Evolutionary conservation across 2,888 invertebrate species (phyloP).

Genomic region (Patella ulyssiponensis): DNA sequence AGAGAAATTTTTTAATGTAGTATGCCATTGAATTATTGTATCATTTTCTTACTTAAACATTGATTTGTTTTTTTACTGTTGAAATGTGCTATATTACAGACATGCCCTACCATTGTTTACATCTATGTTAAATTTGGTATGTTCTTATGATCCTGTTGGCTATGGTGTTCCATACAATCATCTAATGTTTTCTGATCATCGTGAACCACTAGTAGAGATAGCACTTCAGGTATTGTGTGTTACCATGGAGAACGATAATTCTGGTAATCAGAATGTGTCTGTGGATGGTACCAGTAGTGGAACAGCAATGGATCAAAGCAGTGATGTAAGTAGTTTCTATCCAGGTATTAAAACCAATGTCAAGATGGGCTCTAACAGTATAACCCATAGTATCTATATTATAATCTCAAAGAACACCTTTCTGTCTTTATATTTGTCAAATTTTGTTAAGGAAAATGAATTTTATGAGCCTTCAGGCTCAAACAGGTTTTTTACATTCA

Average conservation of each 20-base stretch:
- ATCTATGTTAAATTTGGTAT: slow-evolving; percentile 95
- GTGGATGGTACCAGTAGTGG: slow-evolving; percentile 66
- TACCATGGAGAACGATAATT: slow-evolving; percentile 89
- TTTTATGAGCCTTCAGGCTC: no score
- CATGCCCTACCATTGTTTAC: slow-evolving; percentile 98
- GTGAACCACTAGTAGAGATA: slow-evolving; percentile 91
- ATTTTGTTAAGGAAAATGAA: neutral
- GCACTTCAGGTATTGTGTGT: slow-evolving; percentile 82
- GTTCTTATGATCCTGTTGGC: slow-evolving; percentile 98
- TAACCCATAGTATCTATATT: no score
- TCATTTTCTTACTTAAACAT: no score
- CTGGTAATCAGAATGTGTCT: slow-evolving; percentile 52
- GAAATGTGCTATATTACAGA: slow-evolving; percentile 63
- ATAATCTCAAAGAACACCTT: no score
- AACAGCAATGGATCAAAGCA: slow-evolving; percentile 65
- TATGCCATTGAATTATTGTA: no score
- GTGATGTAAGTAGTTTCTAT: slow-evolving; percentile 49
- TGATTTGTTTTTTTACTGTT: no score
- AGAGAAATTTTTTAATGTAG: no score
- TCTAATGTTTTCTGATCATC: slow-evolving; percentile 90
- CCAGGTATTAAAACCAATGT: no score
- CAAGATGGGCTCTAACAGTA: no score
- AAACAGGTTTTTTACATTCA: no score
- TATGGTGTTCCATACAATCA: slow-evolving; percentile 97
- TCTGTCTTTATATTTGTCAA: neutral